Evolutionary conservation across 2,888 invertebrate genomes (phyloP).

Genomic region (Xanthorhoe designata): DNA sequence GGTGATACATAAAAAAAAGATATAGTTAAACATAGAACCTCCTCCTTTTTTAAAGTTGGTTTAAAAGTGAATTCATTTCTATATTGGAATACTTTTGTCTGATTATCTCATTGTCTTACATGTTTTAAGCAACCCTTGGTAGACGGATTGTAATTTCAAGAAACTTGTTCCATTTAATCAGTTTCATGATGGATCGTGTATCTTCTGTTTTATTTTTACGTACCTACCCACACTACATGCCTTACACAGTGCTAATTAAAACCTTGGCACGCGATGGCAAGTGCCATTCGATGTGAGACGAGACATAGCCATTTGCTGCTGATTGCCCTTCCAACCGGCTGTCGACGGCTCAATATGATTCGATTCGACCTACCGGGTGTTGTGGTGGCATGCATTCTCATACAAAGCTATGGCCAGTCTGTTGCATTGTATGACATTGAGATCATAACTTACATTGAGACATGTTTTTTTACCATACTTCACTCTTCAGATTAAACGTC

Average conservation of each 20-base stretch:
- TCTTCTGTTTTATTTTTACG: slow-evolving; percentile 1
- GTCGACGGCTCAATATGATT: slow-evolving; percentile 24
- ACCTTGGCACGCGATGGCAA: slow-evolving; percentile 53
- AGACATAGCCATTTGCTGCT: slow-evolving; percentile 49
- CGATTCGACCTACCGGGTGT: not conserved
- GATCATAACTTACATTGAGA: not conserved
- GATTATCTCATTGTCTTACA: not conserved
- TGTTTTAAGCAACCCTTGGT: not conserved
- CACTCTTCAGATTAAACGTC: too few species aligned
- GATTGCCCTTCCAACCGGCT: slow-evolving; percentile 54
- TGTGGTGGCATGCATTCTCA: slow-evolving; percentile 1
- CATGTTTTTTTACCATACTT: too few species aligned
- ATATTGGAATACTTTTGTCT: not conserved
- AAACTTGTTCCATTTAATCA: not conserved
- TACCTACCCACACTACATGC: not conserved
- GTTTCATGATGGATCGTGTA: slow-evolving; percentile 2
- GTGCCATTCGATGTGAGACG: slow-evolving; percentile 41
- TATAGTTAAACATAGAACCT: too few species aligned
- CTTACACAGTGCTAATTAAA: slow-evolving; percentile 66
- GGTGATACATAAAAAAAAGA: too few species aligned
- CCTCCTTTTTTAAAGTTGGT: too few species aligned
- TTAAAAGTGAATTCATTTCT: not conserved
- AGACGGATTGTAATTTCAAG: slow-evolving; percentile 1
- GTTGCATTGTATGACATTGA: not conserved
- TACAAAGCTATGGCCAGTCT: not conserved